Evolutionary conservation across 2,888 invertebrate genomes (phyloP), one percentile per base, ranked within the genome.

Genomic region (Vannuccia rotundouncinata): DNA sequence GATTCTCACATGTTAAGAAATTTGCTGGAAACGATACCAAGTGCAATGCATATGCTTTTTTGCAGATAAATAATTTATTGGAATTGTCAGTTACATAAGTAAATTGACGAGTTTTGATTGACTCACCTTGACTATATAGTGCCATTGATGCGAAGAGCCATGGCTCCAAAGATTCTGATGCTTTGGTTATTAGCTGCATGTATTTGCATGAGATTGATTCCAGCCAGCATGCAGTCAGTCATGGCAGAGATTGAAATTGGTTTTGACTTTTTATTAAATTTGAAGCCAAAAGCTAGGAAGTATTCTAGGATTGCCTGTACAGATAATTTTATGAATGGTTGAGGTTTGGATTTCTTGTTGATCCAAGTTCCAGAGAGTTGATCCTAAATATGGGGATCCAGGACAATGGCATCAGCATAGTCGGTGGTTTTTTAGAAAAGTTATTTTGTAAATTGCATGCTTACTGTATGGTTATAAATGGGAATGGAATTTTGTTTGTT

Each of bases 131-230:
- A 0, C 30, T 30, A 31, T 76, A n/a, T 25, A 22, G n/a, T 79
- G 1, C 83, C 83, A 22, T 82, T 81, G 13, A 85, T 60, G 0
- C 83, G 82, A 2, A 84, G 82, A 17, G 83, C 29, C 0, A 81
- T 60, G 0, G 84, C 85, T 1, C 85, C 84, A 60, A 84, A 78
- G 77, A 84, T 84, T 0, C 45, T 80, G 29, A 85, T 85, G 25
- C 83, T 82, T 27, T 80, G 73, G 74, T 82, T 83, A 75, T 82
- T 84, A 0, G 84, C 85, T 1, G 84, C 83, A 60, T 83, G 83
- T 83, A 85, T 84, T 28, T 10, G 73, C n/a, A 60, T 13, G 0
- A 83, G 80, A 28, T 82, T 82, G 0, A 83, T 79, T 0, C 84
- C 84, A 1, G 31, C 83, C 81, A 59, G 78, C n/a, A n/a, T n/a